Conservation (phyloP, 23 tunicate genomes). For the Styela clava region DNA sequence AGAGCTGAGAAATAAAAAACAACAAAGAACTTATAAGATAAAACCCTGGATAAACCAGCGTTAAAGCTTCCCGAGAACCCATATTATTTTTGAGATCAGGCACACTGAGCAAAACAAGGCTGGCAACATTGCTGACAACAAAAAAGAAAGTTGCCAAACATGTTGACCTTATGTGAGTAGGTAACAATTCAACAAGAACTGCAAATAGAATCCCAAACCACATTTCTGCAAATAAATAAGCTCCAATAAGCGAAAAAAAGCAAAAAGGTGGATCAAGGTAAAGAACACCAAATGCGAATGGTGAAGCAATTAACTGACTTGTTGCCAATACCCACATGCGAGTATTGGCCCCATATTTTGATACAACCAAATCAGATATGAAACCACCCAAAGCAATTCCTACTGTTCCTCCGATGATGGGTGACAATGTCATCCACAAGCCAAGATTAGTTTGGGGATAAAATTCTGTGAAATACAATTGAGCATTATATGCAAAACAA, state of each 20-base stretch:
- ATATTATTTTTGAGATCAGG: slow-evolving; percentile 39
- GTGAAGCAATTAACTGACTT: slow-evolving; percentile 77
- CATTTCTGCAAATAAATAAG: slow-evolving; percentile 87
- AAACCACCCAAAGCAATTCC: slow-evolving; percentile 91
- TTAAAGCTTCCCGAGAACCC: slow-evolving; percentile 60
- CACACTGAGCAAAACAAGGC: slow-evolving; percentile 56
- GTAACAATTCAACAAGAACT: slow-evolving; percentile 56
- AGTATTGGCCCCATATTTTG: slow-evolving; percentile 51
- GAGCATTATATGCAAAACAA: slow-evolving; percentile 95
- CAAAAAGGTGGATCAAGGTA: slow-evolving; percentile 83
- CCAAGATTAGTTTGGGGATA: slow-evolving; percentile 62
- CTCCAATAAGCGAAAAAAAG: slow-evolving; percentile 59
- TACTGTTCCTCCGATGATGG: slow-evolving; percentile 76
- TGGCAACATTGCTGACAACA: slow-evolving; percentile 70
- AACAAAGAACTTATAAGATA: slow-evolving; percentile 48
- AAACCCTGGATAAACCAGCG: slow-evolving; percentile 77
- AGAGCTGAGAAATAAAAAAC: slow-evolving; percentile 47
- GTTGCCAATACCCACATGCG: slow-evolving; percentile 74
- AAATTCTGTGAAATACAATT: slow-evolving; percentile 69
- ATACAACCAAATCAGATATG: slow-evolving; percentile 70
- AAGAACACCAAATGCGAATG: slow-evolving; percentile 74
- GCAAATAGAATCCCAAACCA: slow-evolving; percentile 84
- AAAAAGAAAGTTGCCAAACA: slow-evolving; percentile 56
- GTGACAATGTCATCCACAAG: slow-evolving; percentile 64
- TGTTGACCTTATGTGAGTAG: slow-evolving; percentile 55